Base-by-base conservation (phyloP, 92 coral and sea anemone genomes). In the Heliopora coerulea region DNA sequence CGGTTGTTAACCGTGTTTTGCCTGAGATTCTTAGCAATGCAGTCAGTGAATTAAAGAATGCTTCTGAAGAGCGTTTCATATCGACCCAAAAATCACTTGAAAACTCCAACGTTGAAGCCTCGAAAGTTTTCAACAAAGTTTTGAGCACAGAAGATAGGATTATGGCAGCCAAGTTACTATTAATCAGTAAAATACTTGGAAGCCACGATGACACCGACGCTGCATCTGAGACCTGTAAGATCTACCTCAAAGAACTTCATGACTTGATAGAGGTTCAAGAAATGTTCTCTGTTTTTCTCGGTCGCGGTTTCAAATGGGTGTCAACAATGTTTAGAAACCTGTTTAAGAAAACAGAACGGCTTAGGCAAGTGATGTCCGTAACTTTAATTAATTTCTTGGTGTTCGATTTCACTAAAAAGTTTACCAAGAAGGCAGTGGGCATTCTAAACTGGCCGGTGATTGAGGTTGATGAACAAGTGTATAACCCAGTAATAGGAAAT, bases 71-170 rank as follows among this genome's bases (percentile, higher is more conserved):
- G 8, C 75, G 75, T 29, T 56, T 48, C 30, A 0, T 7, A 14
- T 26, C 39, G 27, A 59, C 75, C 11, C 46, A 39, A 27, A 30
- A 0, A 27, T 46, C 35, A 13, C 49, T 68, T 50, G 44, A 15
- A 20, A 27, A 68, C 21, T 54, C 75, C 0, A 39, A 56, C 32
- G 21, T 18, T 20, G 75, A 68, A 20, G 75, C 59, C 21, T 46
- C 75, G 13, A 68, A 26, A 48, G 75, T 59, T 19, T 68, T 68
- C 25, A 68, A 68, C 75, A 28, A 68, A 26, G 19, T 56, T 3
- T 20, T 68, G 31, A 10, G 60, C 49, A 15, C 49, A 15, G n/a
- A 48, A 15, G 75, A 68, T 19, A 48, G 61, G n/a, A 68, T 68
- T 20, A 12, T 68, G 5, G 75, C 75, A 13, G 44, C 44, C 14